Conservation (phyloP, 2,888 invertebrate genomes). For the Melanchra persicariae region DNA sequence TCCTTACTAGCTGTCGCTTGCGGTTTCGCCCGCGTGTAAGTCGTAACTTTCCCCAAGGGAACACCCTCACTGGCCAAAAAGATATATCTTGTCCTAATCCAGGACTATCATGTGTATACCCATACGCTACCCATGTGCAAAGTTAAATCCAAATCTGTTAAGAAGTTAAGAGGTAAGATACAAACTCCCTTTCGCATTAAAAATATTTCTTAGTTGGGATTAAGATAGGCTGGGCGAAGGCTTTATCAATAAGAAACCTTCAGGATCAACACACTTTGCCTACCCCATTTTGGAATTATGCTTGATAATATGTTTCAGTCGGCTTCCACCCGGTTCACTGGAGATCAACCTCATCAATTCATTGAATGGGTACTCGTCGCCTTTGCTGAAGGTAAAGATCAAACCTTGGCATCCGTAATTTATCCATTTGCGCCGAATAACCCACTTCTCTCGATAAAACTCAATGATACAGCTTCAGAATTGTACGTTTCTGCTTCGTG, state of each 20-base stretch:
- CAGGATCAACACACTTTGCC: not conserved
- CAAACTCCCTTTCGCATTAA: too few species aligned
- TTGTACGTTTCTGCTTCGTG: slow-evolving; percentile 17
- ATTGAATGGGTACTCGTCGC: slow-evolving; percentile 21
- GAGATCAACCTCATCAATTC: slow-evolving; percentile 31
- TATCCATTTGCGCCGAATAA: slow-evolving; percentile 42
- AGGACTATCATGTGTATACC: too few species aligned
- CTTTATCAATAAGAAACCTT: too few species aligned
- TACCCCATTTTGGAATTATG: not conserved
- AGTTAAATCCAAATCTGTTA: too few species aligned
- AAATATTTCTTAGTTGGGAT: too few species aligned
- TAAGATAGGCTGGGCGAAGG: too few species aligned
- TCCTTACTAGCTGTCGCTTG: not conserved
- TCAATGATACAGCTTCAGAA: slow-evolving; percentile 14
- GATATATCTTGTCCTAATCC: too few species aligned
- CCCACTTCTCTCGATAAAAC: slow-evolving; percentile 30
- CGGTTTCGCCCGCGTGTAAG: too few species aligned
- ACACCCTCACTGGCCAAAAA: too few species aligned
- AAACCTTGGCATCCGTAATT: slow-evolving; percentile 36
- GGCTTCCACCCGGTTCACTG: slow-evolving; percentile 3
- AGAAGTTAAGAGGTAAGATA: too few species aligned
- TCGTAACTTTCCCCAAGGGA: too few species aligned
- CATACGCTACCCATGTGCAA: too few species aligned
- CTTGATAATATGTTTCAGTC: not conserved
- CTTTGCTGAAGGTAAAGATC: slow-evolving; percentile 20